Evolutionary conservation across 2,797 vertebrate species (phyloP).

Genomic region (Scyliorhinus canicula): DNA sequence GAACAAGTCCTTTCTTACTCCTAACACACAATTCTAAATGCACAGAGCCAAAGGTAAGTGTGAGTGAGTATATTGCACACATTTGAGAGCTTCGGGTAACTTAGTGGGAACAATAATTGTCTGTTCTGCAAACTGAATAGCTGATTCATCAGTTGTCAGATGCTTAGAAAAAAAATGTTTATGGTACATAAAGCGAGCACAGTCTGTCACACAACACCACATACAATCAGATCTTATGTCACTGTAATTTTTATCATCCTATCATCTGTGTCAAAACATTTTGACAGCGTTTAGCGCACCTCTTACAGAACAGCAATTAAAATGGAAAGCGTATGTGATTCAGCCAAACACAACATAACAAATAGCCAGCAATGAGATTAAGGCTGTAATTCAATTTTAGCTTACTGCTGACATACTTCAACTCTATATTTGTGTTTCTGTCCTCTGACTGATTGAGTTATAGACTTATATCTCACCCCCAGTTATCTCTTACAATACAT

Average conservation of each 20-base stretch:
- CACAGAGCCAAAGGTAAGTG: neutral
- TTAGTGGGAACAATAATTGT: neutral
- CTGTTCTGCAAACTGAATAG: neutral
- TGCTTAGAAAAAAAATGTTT: neutral
- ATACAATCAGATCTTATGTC: neutral
- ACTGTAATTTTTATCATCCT: neutral
- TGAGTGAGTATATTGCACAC: neutral
- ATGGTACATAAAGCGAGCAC: neutral
- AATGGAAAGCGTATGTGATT: neutral
- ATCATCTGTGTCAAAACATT: conserved; percentile 1
- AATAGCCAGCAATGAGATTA: neutral
- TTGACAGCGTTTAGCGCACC: neutral
- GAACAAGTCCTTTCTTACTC: neutral
- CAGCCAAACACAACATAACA: neutral
- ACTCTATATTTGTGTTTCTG: conserved; percentile 16
- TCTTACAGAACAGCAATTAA: conserved; percentile 21
- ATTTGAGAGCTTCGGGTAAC: neutral
- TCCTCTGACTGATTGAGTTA: neutral
- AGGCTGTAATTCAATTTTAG: conserved; percentile 3
- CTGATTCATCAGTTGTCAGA: neutral
- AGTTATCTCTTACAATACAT: neutral
- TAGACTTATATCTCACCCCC: neutral
- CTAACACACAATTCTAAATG: neutral
- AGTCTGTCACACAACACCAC: neutral
- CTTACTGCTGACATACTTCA: neutral